Base-by-base conservation (phyloP, 2,888 invertebrate species). In the Ophonus ardosiacus region DNA sequence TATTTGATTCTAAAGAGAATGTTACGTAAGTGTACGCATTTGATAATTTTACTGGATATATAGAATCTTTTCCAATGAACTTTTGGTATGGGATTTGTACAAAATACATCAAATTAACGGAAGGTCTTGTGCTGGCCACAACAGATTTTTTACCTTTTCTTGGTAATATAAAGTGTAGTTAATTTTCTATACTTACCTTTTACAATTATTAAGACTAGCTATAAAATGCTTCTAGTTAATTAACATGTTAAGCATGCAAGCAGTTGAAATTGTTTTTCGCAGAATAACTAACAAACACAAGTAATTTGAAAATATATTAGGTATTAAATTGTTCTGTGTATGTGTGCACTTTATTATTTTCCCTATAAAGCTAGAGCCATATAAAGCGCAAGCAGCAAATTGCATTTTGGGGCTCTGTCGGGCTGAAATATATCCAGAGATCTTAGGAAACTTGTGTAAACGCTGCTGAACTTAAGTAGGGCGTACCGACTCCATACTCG, bases 401-500 rank as follows among this genome's bases (percentile, higher is more conserved):
- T 68, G 68, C 63, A 24, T 63, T 68, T 68, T 63, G 31, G 43
- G 43, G 4, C 43, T 51, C 10, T 51, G 43, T 51, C 43, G 31
- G 38, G 10, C n/a, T 68, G 21, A 10, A 24, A 7, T 1, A 13
- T 31, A 21, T 8, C 8, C 10, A n/a, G 24, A 18, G 63, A 63
- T 68, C 38, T 68, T 13, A 68, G 38, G 31, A 38, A 68, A 68
- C 68, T 38, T 68, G 68, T 68, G 38, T 68, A 68, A 68, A 31
- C n/a, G 31, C 38, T 38, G 38, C 24, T 63, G 43, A 43, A 74
- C 18, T 74, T 18, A 21, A 74, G 74, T 78, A 78, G 78, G 78
- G 63, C 65, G 81, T 40, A 10, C 43, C 65, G 17, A 57, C 63
- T 81, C 43, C 65, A 63, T 81, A 63, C 81, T 81, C 71, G 71